Conservation (phyloP, 2,888 invertebrate species). For the Lepidocyrtinus sp. region DNA sequence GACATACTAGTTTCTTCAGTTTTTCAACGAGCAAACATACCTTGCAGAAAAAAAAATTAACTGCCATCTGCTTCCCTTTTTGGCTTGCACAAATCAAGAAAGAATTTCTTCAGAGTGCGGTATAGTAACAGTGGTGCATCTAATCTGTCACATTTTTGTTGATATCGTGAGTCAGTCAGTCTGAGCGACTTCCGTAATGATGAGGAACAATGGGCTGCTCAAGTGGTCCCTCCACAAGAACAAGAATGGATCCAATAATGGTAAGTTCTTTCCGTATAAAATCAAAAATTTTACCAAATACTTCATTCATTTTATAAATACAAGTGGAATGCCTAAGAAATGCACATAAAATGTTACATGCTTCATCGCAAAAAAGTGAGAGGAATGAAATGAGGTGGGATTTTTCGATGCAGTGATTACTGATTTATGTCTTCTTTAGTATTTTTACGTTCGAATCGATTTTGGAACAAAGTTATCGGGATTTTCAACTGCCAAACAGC, state of each 20-base stretch:
- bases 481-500: no score
- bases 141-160: constrained; percentile 28
- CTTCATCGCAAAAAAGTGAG: neutral
- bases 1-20: neutral
- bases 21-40: neutral
- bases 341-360: neutral
- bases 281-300: neutral
- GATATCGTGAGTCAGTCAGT: constrained; percentile 48
- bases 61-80: constrained; percentile 1
- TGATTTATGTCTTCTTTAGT: no score
- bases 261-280: constrained; percentile 46
- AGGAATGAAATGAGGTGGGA: neutral
- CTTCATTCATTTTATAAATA: neutral
- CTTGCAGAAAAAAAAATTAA: constrained; percentile 17
- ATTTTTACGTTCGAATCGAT: no score
- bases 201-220: constrained; percentile 76
- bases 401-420: no score
- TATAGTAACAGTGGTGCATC: constrained; percentile 15
- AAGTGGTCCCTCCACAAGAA: constrained; percentile 76
- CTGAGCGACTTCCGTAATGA: constrained; percentile 71
- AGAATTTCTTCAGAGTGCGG: neutral
- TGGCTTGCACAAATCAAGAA: neutral
- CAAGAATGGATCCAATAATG: constrained; percentile 71
- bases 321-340: neutral
- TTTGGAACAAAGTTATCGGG: neutral